A percentile compares a stretch with the other conserved stretches of the same genome.
These are phyloP conservation scores for Paraplagusia blochii DNA, from an alignment of 2,113 vertebrate species.

Conservation along the genomic window DNA sequence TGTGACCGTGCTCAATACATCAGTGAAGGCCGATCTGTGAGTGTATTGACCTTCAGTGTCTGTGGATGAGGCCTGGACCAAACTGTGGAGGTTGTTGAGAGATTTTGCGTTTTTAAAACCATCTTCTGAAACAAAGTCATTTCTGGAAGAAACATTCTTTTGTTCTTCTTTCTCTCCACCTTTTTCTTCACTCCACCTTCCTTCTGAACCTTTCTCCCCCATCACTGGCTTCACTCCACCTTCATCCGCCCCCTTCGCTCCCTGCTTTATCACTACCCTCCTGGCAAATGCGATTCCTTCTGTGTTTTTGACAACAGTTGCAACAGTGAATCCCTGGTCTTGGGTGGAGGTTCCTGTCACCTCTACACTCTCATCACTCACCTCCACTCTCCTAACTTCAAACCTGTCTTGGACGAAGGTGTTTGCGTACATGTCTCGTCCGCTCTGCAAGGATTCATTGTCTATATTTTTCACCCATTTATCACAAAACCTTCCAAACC, in stretches of 20 bases:
- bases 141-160: not conserved
- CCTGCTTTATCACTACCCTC: slow-evolving; percentile 60
- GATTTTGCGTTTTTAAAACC: slow-evolving; percentile 11
- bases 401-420: slow-evolving; percentile 16
- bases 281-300: slow-evolving; percentile 68
- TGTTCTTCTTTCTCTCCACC: slow-evolving; percentile 7
- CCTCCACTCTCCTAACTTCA: slow-evolving; percentile 22
- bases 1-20: slow-evolving; percentile 38
- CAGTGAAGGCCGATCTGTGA: slow-evolving; percentile 42
- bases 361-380: slow-evolving; percentile 27
- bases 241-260: slow-evolving; percentile 50
- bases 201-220: slow-evolving; percentile 21
- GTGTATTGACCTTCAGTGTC: slow-evolving; percentile 25
- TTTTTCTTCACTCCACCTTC: slow-evolving; percentile 24
- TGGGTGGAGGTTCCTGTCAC: slow-evolving; percentile 20
- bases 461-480: slow-evolving; percentile 6
- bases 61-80: not conserved
- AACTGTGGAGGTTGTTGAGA: slow-evolving; percentile 10
- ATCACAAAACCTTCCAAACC: slow-evolving; percentile 22
- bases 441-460: not conserved
- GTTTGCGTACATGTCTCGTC: slow-evolving; percentile 7
- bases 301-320: slow-evolving; percentile 57
- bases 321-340: slow-evolving; percentile 62
- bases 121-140: slow-evolving; percentile 21
- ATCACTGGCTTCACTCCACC: slow-evolving; percentile 19